These are phyloP conservation scores for Lutjanus campechanus DNA, from an alignment of 2,797 vertebrate genomes.

Conservation along the genomic window DNA sequence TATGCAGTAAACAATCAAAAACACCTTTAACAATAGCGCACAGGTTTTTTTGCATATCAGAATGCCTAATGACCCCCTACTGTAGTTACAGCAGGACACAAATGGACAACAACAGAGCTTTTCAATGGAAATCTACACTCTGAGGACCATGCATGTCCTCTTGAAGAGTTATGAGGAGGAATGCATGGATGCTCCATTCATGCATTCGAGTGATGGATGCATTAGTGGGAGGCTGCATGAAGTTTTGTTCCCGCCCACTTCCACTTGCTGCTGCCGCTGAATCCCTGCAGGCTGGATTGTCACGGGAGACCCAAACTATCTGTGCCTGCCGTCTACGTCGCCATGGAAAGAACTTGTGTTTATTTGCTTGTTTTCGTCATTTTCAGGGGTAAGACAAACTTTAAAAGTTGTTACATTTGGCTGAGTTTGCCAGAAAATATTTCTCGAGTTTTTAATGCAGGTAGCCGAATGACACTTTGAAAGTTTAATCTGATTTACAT, in stretches of 20 bases:
- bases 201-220: conserved; percentile 42
- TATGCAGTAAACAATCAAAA: neutral
- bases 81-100: no score
- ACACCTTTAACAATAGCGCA: neutral
- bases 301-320: conserved; percentile 6
- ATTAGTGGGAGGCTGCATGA: conserved; percentile 2
- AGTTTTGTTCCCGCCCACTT: conserved; percentile 50
- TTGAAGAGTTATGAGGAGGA: conserved; percentile 2
- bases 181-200: conserved; percentile 16
- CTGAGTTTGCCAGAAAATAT: no score
- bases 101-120: neutral
- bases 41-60: neutral
- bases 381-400: conserved; percentile 54
- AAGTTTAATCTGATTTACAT: neutral
- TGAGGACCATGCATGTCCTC: neutral
- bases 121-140: neutral
- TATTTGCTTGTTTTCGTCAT: conserved; percentile 41
- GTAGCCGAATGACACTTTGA: neutral
- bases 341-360: conserved; percentile 45
- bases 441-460: no score
- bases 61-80: neutral
- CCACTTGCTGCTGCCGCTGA: conserved; percentile 38
- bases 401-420: fast-evolving
- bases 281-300: neutral
- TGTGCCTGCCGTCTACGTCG: neutral